A percentile compares a stretch with the other conserved stretches of the same genome.
Evolutionary conservation across 2,797 vertebrate genomes (phyloP).

Genomic region (Alca torda): DNA sequence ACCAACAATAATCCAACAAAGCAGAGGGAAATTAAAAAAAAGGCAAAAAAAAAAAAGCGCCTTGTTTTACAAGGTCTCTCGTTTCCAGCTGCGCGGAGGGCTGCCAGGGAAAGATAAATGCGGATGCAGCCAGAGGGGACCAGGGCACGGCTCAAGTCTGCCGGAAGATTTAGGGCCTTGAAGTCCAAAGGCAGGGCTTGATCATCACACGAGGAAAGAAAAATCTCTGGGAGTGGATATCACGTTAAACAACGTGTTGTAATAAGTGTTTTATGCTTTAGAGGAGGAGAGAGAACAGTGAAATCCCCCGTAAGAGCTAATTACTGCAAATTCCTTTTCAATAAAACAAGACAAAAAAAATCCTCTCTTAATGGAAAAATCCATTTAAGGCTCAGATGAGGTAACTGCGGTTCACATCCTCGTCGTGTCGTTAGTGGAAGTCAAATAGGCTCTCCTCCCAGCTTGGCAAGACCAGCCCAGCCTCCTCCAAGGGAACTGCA

Average conservation of each 20-base stretch:
- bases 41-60: fast-evolving
- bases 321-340: constrained; percentile 69
- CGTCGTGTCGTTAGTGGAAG: background rate
- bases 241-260: constrained; percentile 27
- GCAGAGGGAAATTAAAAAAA: background rate
- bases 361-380: constrained; percentile 62
- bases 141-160: background rate
- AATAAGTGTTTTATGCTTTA: constrained; percentile 65
- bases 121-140: background rate
- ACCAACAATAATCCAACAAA: background rate
- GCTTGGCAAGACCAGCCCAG: background rate
- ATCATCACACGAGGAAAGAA: background rate
- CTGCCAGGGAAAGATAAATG: background rate
- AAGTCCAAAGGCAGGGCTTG: background rate
- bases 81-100: background rate
- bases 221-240: constrained; percentile 30
- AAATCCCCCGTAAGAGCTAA: constrained; percentile 71
- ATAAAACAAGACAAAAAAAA: constrained; percentile 59
- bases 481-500: background rate
- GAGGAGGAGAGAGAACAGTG: constrained; percentile 63
- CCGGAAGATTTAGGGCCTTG: constrained; percentile 11
- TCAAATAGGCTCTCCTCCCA: background rate
- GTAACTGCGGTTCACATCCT: background rate
- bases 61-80: background rate
- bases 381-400: constrained; percentile 45